phyloP scores from a whole-genome alignment of 2,888 invertebrate species.

The Diploptera punctata region DNA sequence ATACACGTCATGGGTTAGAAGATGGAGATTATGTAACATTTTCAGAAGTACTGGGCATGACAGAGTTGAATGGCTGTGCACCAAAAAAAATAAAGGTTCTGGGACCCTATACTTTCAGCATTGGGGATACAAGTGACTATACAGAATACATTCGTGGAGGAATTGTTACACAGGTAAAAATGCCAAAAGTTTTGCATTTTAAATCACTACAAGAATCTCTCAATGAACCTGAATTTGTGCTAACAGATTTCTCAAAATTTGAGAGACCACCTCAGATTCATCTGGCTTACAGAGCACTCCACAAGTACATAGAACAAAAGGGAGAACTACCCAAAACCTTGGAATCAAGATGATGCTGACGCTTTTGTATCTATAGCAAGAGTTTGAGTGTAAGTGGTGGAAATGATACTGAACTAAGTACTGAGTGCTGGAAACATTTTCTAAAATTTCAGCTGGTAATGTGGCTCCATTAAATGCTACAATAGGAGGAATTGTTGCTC shows the following conservation, averaged over 20 bases:
- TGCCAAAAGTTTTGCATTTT: slow-evolving; percentile 86
- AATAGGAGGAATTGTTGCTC: slow-evolving; percentile 96
- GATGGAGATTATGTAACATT: slow-evolving; percentile 97
- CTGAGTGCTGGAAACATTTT: slow-evolving; percentile 74
- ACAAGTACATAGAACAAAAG: slow-evolving; percentile 68
- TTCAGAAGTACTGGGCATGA: slow-evolving; percentile 95
- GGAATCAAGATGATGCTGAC: slow-evolving; percentile 75
- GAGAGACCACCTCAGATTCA: slow-evolving; percentile 90
- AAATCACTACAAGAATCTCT: slow-evolving; percentile 80
- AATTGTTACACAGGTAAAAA: slow-evolving; percentile 94
- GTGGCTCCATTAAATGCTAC: slow-evolving; percentile 91
- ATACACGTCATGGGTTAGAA: slow-evolving; percentile 94
- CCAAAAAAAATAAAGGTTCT: slow-evolving; percentile 91
- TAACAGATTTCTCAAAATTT: slow-evolving; percentile 94
- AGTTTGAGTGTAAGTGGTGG: slow-evolving; percentile 62
- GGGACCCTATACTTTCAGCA: slow-evolving; percentile 95
- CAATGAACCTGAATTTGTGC: slow-evolving; percentile 80
- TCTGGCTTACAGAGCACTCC: slow-evolving; percentile 82
- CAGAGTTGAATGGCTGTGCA: slow-evolving; percentile 87
- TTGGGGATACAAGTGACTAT: slow-evolving; percentile 85
- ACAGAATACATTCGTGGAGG: slow-evolving; percentile 89
- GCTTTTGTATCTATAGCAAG: slow-evolving; percentile 72
- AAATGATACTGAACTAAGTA: slow-evolving; percentile 70
- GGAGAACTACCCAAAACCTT: slow-evolving; percentile 76
- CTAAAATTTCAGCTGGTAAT: slow-evolving; percentile 80